A percentile compares a stretch with the other conserved stretches of the same genome.
Evolutionary conservation across 2,797 vertebrate genomes (phyloP).

Genomic region (Clarias laeviceps): DNA sequence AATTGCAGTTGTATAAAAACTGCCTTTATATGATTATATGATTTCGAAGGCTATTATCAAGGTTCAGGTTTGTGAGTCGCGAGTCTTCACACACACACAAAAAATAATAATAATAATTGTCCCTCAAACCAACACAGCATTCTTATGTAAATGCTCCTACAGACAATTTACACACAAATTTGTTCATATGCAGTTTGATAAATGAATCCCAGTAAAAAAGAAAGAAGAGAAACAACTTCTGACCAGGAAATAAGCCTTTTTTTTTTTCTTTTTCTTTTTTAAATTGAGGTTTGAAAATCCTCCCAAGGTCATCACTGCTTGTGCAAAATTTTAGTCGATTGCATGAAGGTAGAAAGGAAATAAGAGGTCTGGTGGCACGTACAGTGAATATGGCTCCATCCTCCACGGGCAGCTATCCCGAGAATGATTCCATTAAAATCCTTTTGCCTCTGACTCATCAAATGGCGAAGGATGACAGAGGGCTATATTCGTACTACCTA

Average conservation of each 20-base stretch:
- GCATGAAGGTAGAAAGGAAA: slow-evolving; percentile 57
- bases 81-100: background rate
- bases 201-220: slow-evolving; percentile 1
- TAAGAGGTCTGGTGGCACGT: slow-evolving; percentile 56
- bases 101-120: fast-evolving
- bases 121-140: background rate
- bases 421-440: slow-evolving; percentile 66
- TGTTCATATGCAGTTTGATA: background rate
- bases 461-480: slow-evolving; percentile 67
- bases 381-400: slow-evolving; percentile 58
- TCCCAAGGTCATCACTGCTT: slow-evolving; percentile 2
- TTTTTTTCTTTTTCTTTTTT: slow-evolving; percentile 18
- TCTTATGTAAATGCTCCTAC: slow-evolving; percentile 1
- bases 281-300: slow-evolving; percentile 28
- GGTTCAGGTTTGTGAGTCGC: background rate
- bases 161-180: background rate
- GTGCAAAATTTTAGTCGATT: slow-evolving; percentile 30
- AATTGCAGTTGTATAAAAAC: background rate
- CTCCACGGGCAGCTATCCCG: slow-evolving; percentile 60
- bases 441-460: slow-evolving; percentile 62
- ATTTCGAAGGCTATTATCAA: background rate
- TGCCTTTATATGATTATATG: too few species aligned
- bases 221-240: background rate
- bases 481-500: slow-evolving; percentile 69
- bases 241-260: background rate